These are phyloP conservation scores for Sakesphorus luctuosus DNA, from an alignment of 2,113 vertebrate species.

Conservation along the genomic window DNA sequence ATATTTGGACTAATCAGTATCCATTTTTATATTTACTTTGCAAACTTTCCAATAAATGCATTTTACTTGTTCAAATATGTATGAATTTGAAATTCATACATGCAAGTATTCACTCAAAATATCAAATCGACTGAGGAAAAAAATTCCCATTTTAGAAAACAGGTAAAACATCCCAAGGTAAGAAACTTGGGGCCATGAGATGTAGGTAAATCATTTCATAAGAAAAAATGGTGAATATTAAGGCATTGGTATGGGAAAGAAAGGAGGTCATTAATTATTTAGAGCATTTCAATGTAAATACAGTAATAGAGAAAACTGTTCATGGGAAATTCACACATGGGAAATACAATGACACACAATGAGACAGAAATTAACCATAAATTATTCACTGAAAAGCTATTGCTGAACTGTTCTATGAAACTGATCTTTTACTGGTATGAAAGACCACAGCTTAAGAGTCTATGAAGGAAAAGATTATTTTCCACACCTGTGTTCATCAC, in stretches of 20 bases:
- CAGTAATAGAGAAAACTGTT: neutral
- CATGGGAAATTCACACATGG: neutral
- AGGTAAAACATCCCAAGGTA: neutral
- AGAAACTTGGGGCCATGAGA: neutral
- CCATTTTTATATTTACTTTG: slow-evolving; percentile 33
- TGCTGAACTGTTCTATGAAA: neutral
- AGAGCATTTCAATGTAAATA: neutral
- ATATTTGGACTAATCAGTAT: slow-evolving; percentile 30
- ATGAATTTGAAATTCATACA: neutral
- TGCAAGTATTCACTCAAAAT: neutral
- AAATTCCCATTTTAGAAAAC: neutral
- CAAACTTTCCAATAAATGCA: neutral
- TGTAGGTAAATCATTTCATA: neutral
- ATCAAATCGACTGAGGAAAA: neutral
- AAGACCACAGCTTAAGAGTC: neutral
- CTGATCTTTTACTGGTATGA: neutral
- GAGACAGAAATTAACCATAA: neutral
- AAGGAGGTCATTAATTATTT: neutral
- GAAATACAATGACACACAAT: neutral
- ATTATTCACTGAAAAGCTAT: neutral
- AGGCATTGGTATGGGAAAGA: neutral
- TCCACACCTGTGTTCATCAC: neutral
- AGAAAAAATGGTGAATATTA: neutral
- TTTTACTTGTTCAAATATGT: slow-evolving; percentile 18
- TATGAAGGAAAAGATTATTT: neutral